Evolutionary conservation across 1,140 invertebrate genomes (phyloP).

Genomic region (Zelostemma sp.): DNA sequence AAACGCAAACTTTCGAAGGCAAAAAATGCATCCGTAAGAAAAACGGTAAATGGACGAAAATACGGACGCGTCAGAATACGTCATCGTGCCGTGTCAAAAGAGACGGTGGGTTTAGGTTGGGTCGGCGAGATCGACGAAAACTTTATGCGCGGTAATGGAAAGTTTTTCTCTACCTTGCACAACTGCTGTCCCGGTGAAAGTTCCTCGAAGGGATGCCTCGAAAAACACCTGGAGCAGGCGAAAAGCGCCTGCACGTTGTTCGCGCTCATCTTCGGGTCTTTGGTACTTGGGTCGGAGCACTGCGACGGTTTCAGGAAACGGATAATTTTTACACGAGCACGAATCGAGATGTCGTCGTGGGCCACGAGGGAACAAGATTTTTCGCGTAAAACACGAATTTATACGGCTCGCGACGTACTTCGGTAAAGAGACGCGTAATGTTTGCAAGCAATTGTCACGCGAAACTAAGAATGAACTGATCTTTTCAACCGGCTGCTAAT

Average conservation of each 20-base stretch:
- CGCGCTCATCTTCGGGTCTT: conserved; percentile 62
- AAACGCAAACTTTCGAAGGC: too few species aligned
- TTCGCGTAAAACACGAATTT: neutral
- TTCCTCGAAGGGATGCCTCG: conserved; percentile 95
- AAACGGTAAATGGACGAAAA: too few species aligned
- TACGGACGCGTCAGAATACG: neutral
- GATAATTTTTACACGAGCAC: neutral
- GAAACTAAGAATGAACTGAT: conserved; percentile 3
- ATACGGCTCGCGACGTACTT: neutral
- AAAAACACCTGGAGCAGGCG: conserved; percentile 95
- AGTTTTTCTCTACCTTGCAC: conserved; percentile 85
- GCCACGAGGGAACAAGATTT: neutral
- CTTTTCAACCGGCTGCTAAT: conserved; percentile 37
- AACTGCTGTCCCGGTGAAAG: conserved; percentile 94
- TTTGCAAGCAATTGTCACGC: conserved; percentile 3
- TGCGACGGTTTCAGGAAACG: neutral
- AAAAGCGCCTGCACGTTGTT: conserved; percentile 77
- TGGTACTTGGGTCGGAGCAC: neutral
- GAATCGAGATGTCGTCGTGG: neutral
- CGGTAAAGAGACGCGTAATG: neutral
- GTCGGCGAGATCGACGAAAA: neutral
- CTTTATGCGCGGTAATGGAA: neutral
- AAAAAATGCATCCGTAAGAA: too few species aligned
- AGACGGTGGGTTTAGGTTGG: conserved; percentile 3
- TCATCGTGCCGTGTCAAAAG: conserved; percentile 1